Conservation (phyloP, 2,888 invertebrate species). For the Amphimallon solstitiale region DNA sequence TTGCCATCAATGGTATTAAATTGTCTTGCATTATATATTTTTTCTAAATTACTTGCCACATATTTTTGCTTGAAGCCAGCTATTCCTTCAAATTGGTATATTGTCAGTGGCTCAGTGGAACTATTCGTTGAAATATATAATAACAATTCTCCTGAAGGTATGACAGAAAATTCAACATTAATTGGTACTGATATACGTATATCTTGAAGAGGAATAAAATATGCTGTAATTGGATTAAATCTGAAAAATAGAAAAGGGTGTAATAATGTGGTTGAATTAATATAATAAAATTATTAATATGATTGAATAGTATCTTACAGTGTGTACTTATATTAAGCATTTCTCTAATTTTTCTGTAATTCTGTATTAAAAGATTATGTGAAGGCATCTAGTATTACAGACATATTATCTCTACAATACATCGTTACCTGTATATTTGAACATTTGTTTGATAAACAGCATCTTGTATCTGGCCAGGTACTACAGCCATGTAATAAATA, state of each 20-base stretch:
- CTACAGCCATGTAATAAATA: constrained; percentile 55
- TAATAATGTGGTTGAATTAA: too few species aligned
- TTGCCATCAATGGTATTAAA: constrained; percentile 50
- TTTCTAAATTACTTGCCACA: constrained; percentile 46
- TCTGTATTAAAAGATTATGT: too few species aligned
- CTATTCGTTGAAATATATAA: constrained; percentile 61
- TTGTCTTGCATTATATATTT: constrained; percentile 46
- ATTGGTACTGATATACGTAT: constrained; percentile 57
- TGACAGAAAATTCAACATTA: constrained; percentile 58
- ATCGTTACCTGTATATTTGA: constrained; percentile 54
- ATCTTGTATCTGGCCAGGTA: constrained; percentile 53
- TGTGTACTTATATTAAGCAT: too few species aligned
- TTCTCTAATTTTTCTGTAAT: too few species aligned
- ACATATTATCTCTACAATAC: too few species aligned
- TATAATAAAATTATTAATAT: too few species aligned
- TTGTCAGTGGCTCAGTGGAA: constrained; percentile 58
- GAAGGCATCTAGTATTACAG: too few species aligned
- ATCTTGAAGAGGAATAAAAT: constrained; percentile 59
- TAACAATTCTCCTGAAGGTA: constrained; percentile 63
- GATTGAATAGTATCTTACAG: too few species aligned
- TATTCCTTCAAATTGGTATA: constrained; percentile 63
- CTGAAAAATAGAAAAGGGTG: constrained; percentile 44
- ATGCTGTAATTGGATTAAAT: constrained; percentile 47
- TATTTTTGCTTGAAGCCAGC: constrained; percentile 58
- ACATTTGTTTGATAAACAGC: constrained; percentile 55